Conservation (phyloP, 2,797 vertebrate species). For the Valencia hispanica region DNA sequence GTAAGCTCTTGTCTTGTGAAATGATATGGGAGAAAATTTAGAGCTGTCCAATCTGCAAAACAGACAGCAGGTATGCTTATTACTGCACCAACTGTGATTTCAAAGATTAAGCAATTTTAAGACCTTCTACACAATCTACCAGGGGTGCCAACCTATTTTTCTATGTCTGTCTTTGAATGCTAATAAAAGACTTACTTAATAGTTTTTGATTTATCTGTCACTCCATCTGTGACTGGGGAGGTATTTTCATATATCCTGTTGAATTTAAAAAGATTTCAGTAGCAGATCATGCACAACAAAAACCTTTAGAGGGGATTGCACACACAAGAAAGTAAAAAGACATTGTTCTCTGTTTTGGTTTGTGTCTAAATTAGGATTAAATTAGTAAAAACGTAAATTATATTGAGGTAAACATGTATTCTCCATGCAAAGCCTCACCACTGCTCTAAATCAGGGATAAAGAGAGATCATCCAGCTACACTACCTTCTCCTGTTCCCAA, state of each 20-base stretch:
- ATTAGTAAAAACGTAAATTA: background rate
- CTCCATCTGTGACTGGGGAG: conserved; percentile 27
- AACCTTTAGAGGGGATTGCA: background rate
- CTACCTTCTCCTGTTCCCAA: conserved; percentile 60
- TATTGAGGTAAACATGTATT: background rate
- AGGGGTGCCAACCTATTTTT: background rate
- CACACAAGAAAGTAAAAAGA: background rate
- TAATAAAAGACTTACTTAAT: conserved; percentile 51
- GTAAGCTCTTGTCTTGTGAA: no score
- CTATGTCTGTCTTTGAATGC: background rate
- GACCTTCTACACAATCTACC: background rate
- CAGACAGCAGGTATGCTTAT: no score
- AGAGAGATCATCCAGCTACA: conserved; percentile 33
- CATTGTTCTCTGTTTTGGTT: background rate
- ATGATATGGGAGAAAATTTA: no score
- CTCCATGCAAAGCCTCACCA: background rate
- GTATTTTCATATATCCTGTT: conserved; percentile 50
- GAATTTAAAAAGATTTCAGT: conserved; percentile 13
- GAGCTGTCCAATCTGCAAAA: no score
- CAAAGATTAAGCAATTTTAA: background rate
- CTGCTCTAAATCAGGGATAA: background rate
- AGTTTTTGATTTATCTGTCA: conserved; percentile 31
- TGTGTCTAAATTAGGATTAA: background rate
- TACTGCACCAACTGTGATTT: no score
- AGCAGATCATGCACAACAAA: background rate